Percentiles rank a stretch among this genome's conserved stretches.
Conservation (phyloP, 2,113 vertebrate genomes). For the Pangasianodon gigas region DNA sequence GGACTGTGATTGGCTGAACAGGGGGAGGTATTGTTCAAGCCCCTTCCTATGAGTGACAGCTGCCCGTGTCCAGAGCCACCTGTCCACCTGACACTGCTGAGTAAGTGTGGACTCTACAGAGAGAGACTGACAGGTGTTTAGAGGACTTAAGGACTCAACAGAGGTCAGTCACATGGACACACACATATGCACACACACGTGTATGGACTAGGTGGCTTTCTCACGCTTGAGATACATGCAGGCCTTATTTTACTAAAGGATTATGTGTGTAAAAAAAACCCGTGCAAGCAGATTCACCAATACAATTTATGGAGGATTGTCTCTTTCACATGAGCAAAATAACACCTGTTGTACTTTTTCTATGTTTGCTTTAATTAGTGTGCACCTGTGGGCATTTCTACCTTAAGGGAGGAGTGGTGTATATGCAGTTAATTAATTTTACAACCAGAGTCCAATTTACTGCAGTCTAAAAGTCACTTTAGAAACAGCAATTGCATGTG, state of each 20-base stretch:
- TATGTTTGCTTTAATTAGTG: background rate
- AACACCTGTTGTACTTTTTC: background rate
- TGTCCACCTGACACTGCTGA: slow-evolving; percentile 8
- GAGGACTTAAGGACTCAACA: background rate
- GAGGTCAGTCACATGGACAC: slow-evolving; percentile 26
- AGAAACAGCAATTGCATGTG: background rate
- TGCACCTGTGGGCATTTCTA: background rate
- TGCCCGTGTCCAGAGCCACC: slow-evolving; percentile 9
- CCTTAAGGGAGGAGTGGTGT: background rate
- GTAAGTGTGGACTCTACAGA: background rate
- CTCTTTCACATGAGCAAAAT: background rate
- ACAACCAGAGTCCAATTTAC: background rate
- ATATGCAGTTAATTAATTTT: background rate
- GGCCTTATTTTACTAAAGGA: background rate
- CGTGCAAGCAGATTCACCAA: background rate
- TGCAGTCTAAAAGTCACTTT: too few relatives aligned
- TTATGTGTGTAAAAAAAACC: background rate
- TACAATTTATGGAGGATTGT: background rate
- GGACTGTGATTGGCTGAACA: slow-evolving; percentile 36
- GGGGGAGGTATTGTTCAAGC: slow-evolving; percentile 24
- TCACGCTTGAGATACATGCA: background rate
- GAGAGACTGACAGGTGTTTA: slow-evolving; percentile 16
- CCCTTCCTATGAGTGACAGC: slow-evolving; percentile 28
- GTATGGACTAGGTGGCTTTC: background rate
- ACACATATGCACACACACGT: slow-evolving; percentile 5